phyloP scores from a whole-genome alignment of 2,113 vertebrate genomes.

The Ondatra zibethicus region DNA sequence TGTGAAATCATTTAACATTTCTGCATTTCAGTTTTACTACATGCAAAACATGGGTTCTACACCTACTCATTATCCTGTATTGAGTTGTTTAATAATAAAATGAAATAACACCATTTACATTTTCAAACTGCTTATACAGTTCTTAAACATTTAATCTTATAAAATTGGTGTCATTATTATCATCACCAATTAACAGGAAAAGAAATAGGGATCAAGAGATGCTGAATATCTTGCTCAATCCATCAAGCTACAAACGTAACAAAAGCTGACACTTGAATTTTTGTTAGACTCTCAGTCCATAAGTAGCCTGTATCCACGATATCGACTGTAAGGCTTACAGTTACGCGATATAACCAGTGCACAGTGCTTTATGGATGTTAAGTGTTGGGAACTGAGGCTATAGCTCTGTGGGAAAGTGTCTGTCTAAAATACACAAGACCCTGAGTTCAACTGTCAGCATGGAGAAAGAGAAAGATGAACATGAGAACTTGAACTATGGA shows the following conservation, averaged over 20 bases:
- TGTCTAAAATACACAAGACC: not conserved
- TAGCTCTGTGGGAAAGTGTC: not conserved
- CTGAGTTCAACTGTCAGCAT: not conserved
- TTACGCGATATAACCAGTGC: not conserved
- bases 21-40: constrained; percentile 27
- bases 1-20: constrained; percentile 37
- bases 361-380: constrained; percentile 46
- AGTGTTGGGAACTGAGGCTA: not conserved
- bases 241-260: not conserved
- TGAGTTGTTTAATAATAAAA: constrained; percentile 36
- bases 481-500: not conserved
- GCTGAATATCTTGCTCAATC: constrained; percentile 24
- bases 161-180: not conserved
- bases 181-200: constrained; percentile 15
- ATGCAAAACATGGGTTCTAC: constrained; percentile 18
- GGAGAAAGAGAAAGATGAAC: not conserved
- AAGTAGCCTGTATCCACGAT: not conserved
- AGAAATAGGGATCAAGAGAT: constrained; percentile 43
- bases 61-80: constrained; percentile 42
- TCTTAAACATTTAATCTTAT: constrained; percentile 38
- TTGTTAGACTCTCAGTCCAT: not conserved
- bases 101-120: constrained; percentile 51
- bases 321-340: not conserved
- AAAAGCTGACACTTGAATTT: constrained; percentile 9
- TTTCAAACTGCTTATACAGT: constrained; percentile 36